Evolutionary conservation across 2,888 invertebrate species (phyloP), one percentile per base, ranked within the genome.

Genomic region (Quadroppia sp.): DNA sequence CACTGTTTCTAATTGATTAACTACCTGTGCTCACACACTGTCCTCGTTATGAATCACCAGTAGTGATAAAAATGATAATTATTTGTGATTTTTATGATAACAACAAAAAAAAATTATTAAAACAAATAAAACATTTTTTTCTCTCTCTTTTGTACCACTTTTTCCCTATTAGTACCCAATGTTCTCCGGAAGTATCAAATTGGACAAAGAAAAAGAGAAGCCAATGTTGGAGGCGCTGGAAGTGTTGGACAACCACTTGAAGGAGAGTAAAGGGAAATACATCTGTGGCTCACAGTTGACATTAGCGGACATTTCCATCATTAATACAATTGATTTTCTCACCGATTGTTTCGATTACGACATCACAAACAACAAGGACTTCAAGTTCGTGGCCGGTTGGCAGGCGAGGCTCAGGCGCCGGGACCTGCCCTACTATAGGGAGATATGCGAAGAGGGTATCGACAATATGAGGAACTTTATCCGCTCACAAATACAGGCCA

Each of bases 231-330:
- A 88, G 1, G 88, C 89, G 1, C 84, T 90, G 70, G 86, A 85
- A 48, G 87, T 89, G 77, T 83, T 92, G 45, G 88, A 92, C 79
- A 86, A 82, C 20, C 89, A 90, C 84, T 85, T 92, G 13, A 40
- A 88, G 67, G 88, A 87, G 0, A 86, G 88, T 79, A n/a, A n/a
- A n/a, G n/a, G n/a, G n/a, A 85, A 87, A 77, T 93, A 87, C 82
- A 87, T 84, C 45, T 90, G 90, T n/a, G 92, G 91, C 1, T 85
- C 88, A 74, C 84, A 84, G 75, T 83, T 91, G 72, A 92, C 92
- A 20, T 81, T 93, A 23, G 93, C 93, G 11, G 93, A 93, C 82
- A 84, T 91, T 53, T 83, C 88, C 42, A 81, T 92, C 67, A 83
- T 88, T 42, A 87, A 89, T 11, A 85, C 87, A 7, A 86, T 91